These are phyloP conservation scores for Excalfactoria chinensis DNA, from an alignment of 2,113 vertebrate species.

Conservation along the genomic window DNA sequence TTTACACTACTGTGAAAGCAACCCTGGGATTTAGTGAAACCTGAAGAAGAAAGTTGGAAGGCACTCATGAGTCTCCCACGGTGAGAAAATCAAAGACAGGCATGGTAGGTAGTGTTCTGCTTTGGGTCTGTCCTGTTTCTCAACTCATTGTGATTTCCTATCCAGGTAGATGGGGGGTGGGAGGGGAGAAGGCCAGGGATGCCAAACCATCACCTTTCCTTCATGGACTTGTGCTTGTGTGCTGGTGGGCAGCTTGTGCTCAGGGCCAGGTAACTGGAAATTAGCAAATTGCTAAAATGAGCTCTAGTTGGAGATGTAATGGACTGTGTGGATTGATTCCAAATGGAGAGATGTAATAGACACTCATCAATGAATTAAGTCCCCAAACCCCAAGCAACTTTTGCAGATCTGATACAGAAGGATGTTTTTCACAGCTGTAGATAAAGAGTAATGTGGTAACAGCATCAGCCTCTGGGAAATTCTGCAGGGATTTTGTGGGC, in stretches of 20 bases:
- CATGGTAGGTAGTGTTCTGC: not conserved
- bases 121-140: not conserved
- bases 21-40: not conserved
- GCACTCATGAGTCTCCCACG: not conserved
- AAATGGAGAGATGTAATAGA: constrained; percentile 8
- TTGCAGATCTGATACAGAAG: not conserved
- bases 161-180: not conserved
- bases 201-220: not conserved
- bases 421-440: not conserved
- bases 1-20: not conserved
- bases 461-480: not conserved
- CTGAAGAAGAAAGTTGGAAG: not conserved
- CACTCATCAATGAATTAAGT: not conserved
- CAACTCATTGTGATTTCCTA: not conserved
- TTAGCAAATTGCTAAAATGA: not conserved
- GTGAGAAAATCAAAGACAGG: not conserved
- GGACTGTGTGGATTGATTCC: constrained; percentile 23
- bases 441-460: constrained; percentile 13
- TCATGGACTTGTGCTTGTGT: not conserved
- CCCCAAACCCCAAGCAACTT: not conserved
- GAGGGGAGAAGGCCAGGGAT: not conserved
- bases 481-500: constrained; percentile 2
- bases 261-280: not conserved
- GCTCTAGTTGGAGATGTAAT: constrained; percentile 14
- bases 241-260: not conserved